Evolutionary conservation across 1,140 invertebrate genomes (phyloP).

Genomic region (Sitobion miscanthi): DNA sequence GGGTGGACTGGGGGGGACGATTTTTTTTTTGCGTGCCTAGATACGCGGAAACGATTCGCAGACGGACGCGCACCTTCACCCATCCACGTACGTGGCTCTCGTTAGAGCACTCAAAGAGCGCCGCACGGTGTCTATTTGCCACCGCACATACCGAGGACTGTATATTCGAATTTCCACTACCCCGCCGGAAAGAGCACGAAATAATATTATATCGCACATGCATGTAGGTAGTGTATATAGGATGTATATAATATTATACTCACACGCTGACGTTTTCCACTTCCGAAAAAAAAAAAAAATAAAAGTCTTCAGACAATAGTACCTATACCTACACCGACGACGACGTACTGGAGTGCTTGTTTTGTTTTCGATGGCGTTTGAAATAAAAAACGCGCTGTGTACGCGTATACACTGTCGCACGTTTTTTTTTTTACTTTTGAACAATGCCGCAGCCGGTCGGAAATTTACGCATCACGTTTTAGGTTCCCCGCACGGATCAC

Average conservation of each 20-base stretch:
- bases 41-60: background rate
- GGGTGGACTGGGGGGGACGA: background rate
- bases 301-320: background rate
- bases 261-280: background rate
- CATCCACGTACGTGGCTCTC: background rate
- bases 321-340: background rate
- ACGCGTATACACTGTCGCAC: background rate
- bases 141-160: background rate
- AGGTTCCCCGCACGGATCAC: background rate
- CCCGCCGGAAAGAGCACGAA: background rate
- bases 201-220: background rate
- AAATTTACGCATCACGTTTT: background rate
- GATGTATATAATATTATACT: background rate
- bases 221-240: too few relatives aligned
- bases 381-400: background rate
- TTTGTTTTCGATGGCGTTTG: constrained; percentile 6
- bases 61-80: background rate
- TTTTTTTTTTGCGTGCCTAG: constrained; percentile 12
- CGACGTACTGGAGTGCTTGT: background rate
- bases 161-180: background rate
- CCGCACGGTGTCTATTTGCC: background rate
- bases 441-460: background rate
- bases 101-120: background rate
- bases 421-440: background rate
- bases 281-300: background rate